A percentile compares a stretch with the other conserved stretches of the same genome.
phyloP scores from a whole-genome alignment of 2,888 invertebrate genomes.

The Pristionchus exspectatus region DNA sequence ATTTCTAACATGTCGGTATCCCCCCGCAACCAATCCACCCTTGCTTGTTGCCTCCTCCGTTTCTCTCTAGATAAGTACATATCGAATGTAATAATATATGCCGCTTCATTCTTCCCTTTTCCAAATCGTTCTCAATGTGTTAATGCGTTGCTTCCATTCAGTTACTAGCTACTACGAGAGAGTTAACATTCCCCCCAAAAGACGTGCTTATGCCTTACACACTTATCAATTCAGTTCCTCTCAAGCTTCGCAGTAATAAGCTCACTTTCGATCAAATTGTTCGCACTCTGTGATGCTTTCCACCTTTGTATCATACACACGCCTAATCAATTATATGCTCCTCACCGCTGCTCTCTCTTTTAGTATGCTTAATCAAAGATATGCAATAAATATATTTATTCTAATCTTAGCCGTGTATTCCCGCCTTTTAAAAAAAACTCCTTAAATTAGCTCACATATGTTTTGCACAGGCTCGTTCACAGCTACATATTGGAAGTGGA shows the following conservation, averaged over 20 bases:
- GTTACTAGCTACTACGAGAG: slow-evolving; percentile 44
- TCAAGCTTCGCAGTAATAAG: slow-evolving; percentile 41
- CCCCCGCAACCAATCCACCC: background rate
- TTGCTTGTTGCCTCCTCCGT: background rate
- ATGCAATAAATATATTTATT: slow-evolving; percentile 48
- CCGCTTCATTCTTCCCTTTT: slow-evolving; percentile 21
- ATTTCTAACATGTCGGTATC: slow-evolving; percentile 51
- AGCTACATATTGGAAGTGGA: too few relatives aligned
- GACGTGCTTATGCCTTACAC: slow-evolving; percentile 42
- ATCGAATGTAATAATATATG: slow-evolving; percentile 41
- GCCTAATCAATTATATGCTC: slow-evolving; percentile 19
- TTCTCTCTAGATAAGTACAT: slow-evolving; percentile 30
- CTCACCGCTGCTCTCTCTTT: slow-evolving; percentile 30
- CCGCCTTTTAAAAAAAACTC: too few relatives aligned
- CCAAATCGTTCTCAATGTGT: slow-evolving; percentile 25
- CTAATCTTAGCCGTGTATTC: too few relatives aligned
- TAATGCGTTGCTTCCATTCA: background rate
- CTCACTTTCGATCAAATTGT: slow-evolving; percentile 37
- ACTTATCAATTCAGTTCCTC: slow-evolving; percentile 22
- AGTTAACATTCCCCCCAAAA: slow-evolving; percentile 49
- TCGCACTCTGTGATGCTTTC: slow-evolving; percentile 41
- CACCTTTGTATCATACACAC: slow-evolving; percentile 44
- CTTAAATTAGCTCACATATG: too few relatives aligned
- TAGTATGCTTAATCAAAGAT: slow-evolving; percentile 35
- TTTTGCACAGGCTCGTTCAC: too few relatives aligned